Evolutionary conservation across 2,113 vertebrate species (phyloP), one percentile per base, ranked within the genome.

Genomic region (Pelobates fuscus): DNA sequence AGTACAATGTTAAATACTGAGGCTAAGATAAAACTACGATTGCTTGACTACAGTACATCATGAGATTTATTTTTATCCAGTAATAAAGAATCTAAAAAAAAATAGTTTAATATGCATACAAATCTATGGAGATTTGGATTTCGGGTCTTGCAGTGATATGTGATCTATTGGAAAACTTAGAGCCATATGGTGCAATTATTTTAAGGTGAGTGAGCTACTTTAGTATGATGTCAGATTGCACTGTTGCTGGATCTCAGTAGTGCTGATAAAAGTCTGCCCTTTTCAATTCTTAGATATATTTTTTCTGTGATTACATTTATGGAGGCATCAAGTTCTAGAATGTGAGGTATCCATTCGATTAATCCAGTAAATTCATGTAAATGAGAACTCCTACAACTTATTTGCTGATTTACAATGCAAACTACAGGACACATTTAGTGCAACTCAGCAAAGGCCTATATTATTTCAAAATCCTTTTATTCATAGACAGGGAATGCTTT

Each of bases 221-320:
- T 59, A 67, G 64, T 65, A 54, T 30, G 29, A 12, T 76, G 72
- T 64, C 72, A 67, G 52, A 26, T 2, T 11, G 37, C 32, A 30
- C 72, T 46, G 59, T 67, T 67, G 62, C 62, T 30, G 64, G 63
- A 67, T 67, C 72, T 67, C 72, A 59, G 72, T 59, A 67, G 29
- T 76, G 72, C 72, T 76, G 72, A 76, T 76, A 67, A 67, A 76
- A 67, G 72, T 67, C 64, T 76, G 72, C 72, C 72, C 72, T 76
- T 76, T 76, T 76, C 72, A 76, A 15, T 32, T 30, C 72, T 76
- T 60, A 76, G 72, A 76, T 76, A 76, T 76, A 76, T 76, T 76
- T 76, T 37, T 76, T 76, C 63, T 76, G 63, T 3, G 37, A 20
- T 30, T 63, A 67, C 59, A 76, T 76, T 76, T 76, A 76, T 76